Evolutionary conservation across 2,797 vertebrate genomes (phyloP), one percentile per base, ranked within the genome.

Genomic region (Botia kubotai): DNA sequence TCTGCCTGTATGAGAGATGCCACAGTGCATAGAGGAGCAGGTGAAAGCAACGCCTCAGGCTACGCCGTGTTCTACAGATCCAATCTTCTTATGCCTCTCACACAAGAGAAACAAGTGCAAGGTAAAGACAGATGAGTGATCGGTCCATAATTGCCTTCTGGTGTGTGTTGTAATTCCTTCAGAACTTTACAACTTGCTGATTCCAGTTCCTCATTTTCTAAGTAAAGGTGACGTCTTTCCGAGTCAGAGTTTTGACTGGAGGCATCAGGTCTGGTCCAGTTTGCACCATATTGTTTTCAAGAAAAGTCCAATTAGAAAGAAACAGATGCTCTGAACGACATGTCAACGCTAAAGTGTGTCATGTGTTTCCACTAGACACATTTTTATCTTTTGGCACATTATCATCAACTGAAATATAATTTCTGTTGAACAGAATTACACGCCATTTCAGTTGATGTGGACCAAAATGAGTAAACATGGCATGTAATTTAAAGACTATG

Each of bases 21-120:
- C 62, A 73, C 77, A 29, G 70, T 10, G 77, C 77, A 43, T 19
- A 57, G 78, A 73, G 21, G 60, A 79, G 62, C 77, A 79, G 68
- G 77, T 72, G 76, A 79, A 79, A 55, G n/a, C 5, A 72, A 57
- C 6, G 50, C 78, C 78, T 67, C 50, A 1, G 70, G 78, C 78
- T 73, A 52, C 55, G 50, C 52, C 67, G 70, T 66, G 70, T 66
- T 80, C 62, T 80, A 46, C 58, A 58, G 62, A 67, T 73, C 29
- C 60, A 80, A 66, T 80, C 78, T 80, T 62, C 60, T 73, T 70
- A 29, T 46, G 46, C 19, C 48, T 57, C 48, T 57, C 39, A 67
- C 14, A 72, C 63, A 72, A 39, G 46, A 65, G 29, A 55, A 33
- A 73, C 6, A 67, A 72, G 60, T 62, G 17, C 60, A 57, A 43